A percentile compares a stretch with the other conserved stretches of the same genome.
These are phyloP conservation scores for Odobenus rosmarus DNA, from an alignment of 2,113 vertebrate genomes.

Conservation along the genomic window DNA sequence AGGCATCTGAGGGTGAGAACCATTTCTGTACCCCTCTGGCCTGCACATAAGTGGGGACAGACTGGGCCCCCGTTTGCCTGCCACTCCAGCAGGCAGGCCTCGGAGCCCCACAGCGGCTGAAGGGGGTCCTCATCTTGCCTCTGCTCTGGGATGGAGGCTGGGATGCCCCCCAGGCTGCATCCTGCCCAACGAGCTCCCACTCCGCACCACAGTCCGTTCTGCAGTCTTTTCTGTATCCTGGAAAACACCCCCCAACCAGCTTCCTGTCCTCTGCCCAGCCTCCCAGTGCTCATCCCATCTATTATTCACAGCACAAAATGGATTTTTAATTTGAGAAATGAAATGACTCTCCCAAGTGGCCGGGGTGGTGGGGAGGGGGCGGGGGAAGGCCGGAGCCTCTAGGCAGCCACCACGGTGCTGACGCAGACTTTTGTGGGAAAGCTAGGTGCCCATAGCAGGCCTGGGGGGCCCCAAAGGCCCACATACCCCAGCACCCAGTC, in stretches of 20 bases:
- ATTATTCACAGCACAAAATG: slow-evolving; percentile 80
- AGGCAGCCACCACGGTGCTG: background rate
- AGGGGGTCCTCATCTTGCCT: background rate
- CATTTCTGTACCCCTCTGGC: background rate
- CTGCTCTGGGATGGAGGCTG: too few relatives aligned
- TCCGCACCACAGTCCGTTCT: background rate
- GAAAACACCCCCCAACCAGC: background rate
- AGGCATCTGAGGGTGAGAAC: background rate
- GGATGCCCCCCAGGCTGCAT: background rate
- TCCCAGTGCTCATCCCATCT: slow-evolving; percentile 61
- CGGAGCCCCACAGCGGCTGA: background rate
- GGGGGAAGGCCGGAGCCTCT: background rate
- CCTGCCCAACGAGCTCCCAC: background rate
- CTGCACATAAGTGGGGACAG: fast-evolving
- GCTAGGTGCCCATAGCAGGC: background rate
- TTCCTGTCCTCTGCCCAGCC: background rate
- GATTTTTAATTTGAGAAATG: slow-evolving; percentile 84
- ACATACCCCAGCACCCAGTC: background rate
- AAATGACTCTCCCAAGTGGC: slow-evolving; percentile 78
- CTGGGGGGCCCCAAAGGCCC: background rate
- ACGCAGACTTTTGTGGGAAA: slow-evolving; percentile 25
- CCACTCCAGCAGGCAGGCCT: background rate
- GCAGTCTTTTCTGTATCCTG: background rate
- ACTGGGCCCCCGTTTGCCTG: background rate
- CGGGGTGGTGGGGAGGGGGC: background rate